These are phyloP conservation scores for Gouania willdenowi DNA, from an alignment of 2,797 vertebrate species.

Conservation along the genomic window DNA sequence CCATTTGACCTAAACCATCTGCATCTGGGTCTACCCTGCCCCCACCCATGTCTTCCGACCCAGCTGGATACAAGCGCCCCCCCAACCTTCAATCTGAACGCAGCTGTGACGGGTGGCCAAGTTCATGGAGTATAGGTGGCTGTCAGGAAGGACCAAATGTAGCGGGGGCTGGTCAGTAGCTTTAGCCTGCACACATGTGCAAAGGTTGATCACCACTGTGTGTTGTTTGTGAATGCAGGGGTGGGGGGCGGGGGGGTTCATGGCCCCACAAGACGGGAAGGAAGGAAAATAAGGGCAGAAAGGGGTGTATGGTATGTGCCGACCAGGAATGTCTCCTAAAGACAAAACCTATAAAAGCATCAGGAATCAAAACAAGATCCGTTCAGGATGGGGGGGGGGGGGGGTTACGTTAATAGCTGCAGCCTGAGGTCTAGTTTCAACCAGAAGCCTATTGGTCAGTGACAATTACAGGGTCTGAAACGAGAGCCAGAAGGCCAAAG, in stretches of 20 bases:
- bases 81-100: conserved; percentile 70
- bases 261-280: conserved; percentile 72
- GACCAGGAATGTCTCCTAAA: conserved; percentile 74
- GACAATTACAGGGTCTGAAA: conserved; percentile 68
- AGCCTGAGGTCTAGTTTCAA: conserved; percentile 63
- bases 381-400: conserved; percentile 13
- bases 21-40: conserved; percentile 68
- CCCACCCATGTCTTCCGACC: conserved; percentile 67
- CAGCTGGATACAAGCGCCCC: conserved; percentile 71
- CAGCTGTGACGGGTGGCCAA: conserved; percentile 74
- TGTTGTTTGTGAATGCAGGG: conserved; percentile 61
- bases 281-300: conserved; percentile 71
- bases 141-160: conserved; percentile 56
- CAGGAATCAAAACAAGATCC: conserved; percentile 74
- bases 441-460: conserved; percentile 69
- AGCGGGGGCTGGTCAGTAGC: conserved; percentile 62
- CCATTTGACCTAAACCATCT: conserved; percentile 77
- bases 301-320: conserved; percentile 70
- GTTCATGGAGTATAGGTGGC: conserved; percentile 66
- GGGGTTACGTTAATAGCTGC: conserved; percentile 64
- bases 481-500: conserved; percentile 66
- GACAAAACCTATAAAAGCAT: conserved; percentile 76
- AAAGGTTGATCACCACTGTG: conserved; percentile 37
- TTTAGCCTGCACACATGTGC: conserved; percentile 11
- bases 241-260: conserved; percentile 33